Conservation (phyloP, 1,140 invertebrate species). For the Probaryconus sp. region DNA sequence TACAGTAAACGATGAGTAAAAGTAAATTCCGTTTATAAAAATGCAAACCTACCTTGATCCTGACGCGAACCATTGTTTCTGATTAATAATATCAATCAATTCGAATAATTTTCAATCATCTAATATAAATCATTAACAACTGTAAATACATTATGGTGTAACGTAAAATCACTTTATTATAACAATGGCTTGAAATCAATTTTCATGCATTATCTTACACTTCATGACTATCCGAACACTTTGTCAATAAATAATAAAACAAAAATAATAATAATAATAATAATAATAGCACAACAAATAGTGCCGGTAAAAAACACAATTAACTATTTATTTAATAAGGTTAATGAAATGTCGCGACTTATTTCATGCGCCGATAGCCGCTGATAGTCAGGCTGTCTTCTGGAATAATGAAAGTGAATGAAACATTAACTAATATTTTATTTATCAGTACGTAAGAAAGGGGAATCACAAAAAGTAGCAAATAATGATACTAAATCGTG, state of each 20-base stretch:
- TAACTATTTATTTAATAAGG: background rate
- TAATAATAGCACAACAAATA: constrained; percentile 6
- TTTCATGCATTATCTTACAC: background rate
- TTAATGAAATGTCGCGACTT: constrained; percentile 9
- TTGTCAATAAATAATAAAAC: too few relatives aligned
- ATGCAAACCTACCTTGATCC: constrained; percentile 64
- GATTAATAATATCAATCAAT: too few relatives aligned
- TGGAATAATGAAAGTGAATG: constrained; percentile 73
- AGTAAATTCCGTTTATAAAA: too few relatives aligned
- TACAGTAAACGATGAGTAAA: too few relatives aligned
- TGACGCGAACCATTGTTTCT: constrained; percentile 71
- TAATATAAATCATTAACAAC: constrained; percentile 31
- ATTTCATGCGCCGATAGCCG: constrained; percentile 22
- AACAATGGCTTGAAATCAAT: constrained; percentile 4
- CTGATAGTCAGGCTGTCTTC: constrained; percentile 40
- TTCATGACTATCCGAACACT: too few relatives aligned
- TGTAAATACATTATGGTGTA: constrained; percentile 51
- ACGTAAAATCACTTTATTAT: constrained; percentile 1
- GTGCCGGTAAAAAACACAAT: background rate
- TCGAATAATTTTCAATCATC: constrained; percentile 49
- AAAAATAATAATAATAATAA: constrained; percentile 11
- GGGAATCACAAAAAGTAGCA: constrained; percentile 50
- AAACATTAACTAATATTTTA: constrained; percentile 72
- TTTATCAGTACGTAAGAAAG: constrained; percentile 66
- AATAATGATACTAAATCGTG: constrained; percentile 46